Base-by-base conservation (phyloP, 2,113 vertebrate genomes). In the Todiramphus chloris region DNA sequence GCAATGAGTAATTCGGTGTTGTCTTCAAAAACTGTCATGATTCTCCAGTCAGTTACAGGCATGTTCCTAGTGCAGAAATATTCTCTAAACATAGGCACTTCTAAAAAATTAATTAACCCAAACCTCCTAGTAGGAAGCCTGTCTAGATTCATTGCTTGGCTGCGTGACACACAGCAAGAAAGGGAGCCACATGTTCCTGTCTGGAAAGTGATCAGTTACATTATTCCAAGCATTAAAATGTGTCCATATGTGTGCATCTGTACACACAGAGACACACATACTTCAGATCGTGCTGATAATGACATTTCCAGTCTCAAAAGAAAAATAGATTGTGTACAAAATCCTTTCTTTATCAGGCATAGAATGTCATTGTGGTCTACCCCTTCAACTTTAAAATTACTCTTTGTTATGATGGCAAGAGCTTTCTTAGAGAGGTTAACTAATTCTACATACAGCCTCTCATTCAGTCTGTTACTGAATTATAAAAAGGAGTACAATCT, bases 171-270 rank as follows among this genome's bases (percentile, higher is more conserved):
- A 23, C 81, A 93, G 74, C 44, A 83, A 95, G 96, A 76, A 94
- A 97, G 91, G 81, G 74, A 96, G 93, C 93, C 96, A 96, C 89
- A 87, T 96, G 94, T 96, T 95, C 62, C 87, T 84, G 70, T 50
- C 89, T 96, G 96, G 95, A 96, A 97, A 97, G 91, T 91, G 89
- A 96, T 96, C 94, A 97, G 89, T 95, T 96, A 68, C 77, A 73
- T 95, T 96, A 91, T 82, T 94, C 84, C 85, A 76, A 91, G 90
- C 63, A 79, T 83, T 85, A 76, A 96, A 95, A 91, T 93, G 89
- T 82, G 66, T 91, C 87, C 14, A n/a, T 78, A 48, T 95, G 91
- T 2, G 16, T 84, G 69, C 83, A 35, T 93, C 72, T 95, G 53
- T 87, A 62, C 78, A 81, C 74, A 82, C 46, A 91, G 51, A 88